Base-by-base conservation (phyloP, 1,140 invertebrate species). In the Lucilia cuprina region DNA sequence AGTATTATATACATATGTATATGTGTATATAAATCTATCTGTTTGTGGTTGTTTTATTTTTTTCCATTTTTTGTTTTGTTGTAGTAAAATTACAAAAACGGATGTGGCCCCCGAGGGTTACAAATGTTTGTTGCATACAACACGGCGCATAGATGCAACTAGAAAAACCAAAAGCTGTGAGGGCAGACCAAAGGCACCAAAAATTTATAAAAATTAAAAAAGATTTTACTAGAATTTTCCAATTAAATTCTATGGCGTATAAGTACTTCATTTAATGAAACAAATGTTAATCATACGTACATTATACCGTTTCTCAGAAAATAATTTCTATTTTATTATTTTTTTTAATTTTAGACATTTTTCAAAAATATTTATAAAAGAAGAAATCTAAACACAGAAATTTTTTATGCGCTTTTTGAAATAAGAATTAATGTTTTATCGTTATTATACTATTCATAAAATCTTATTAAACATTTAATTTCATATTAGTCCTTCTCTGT, bases 81-180 rank as follows among this genome's bases (percentile, higher is more conserved):
- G 17, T 47, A 19, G 77, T 70, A 65, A 25, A 30, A 75, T 49
- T 83, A 74, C 55, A 84, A 65, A 25, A 84, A 82, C 82, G 84
- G 84, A 84, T 82, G 82, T 84, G 82, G 50, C 84, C 74, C 35
- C 70, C 49, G 70, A 84, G 74, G 84, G 60, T 78, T 17, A 74
- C 82, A 84, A 65, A 84, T 75, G 65, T 75, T 78, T 41, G 82
- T 19, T 60, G 84, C 49, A 82, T 84, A 83, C 49, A 34, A 74
- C 41, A 41, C 30, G 82, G 84, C 74, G 49, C 82, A 65, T 60
- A 80, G 35, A 41, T 70, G 55, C 77, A 17, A 50, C 21, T 21
- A 21, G 19, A 70, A 21, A 8, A 70, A 21, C n/a, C 7, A 5
- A 7, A 25, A 21, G 9, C n/a, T 19, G 60, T 19, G 19, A 10